phyloP scores from a whole-genome alignment of 2,113 vertebrate species.

The Ranitomeya imitator region DNA sequence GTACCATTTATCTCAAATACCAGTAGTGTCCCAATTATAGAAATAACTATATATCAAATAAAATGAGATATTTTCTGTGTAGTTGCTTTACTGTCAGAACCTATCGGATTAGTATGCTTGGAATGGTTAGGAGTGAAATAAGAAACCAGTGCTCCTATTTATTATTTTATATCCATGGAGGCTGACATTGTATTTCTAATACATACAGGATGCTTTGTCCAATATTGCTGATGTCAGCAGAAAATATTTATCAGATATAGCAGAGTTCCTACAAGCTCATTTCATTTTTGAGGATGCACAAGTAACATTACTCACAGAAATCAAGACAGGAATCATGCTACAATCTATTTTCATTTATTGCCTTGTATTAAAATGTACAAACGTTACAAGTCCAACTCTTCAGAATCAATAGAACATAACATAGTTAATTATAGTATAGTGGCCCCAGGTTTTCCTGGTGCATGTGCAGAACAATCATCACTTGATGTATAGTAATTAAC shows the following conservation, averaged over 20 bases:
- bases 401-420: neutral
- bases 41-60: neutral
- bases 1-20: neutral
- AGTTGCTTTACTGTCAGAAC: neutral
- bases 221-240: constrained; percentile 31
- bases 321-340: constrained; percentile 6
- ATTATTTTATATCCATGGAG: constrained; percentile 2
- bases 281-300: constrained; percentile 24
- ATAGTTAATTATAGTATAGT: constrained; percentile 14
- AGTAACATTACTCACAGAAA: neutral
- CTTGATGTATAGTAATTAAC: constrained; percentile 24
- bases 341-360: constrained; percentile 18
- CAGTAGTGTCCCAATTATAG: neutral
- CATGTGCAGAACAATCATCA: constrained; percentile 30
- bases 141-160: constrained; percentile 2
- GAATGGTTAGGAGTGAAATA: neutral
- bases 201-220: constrained; percentile 21
- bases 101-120: neutral
- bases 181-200: neutral
- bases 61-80: neutral
- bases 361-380: constrained; percentile 13
- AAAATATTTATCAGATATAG: constrained; percentile 38
- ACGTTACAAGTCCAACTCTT: constrained; percentile 20
- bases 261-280: constrained; percentile 5
- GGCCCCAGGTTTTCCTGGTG: neutral